Conservation (phyloP, 2,888 invertebrate species). For the Acanthosepion esculentum region DNA sequence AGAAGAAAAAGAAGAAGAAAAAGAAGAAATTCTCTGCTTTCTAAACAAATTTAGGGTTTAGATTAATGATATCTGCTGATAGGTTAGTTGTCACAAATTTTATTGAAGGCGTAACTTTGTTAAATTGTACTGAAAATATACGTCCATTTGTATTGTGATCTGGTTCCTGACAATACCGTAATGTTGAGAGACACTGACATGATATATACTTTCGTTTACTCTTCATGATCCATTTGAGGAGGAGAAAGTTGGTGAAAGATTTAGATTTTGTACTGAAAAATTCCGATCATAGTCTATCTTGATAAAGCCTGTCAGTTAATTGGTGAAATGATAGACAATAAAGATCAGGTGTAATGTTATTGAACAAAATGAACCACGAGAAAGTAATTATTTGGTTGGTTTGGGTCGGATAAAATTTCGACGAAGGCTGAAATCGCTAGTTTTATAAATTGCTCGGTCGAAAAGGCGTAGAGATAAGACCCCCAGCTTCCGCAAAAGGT, state of each 20-base stretch:
- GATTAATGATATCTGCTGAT: background rate
- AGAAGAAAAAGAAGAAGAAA: too few species aligned
- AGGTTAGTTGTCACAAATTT: background rate
- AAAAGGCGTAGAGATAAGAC: background rate
- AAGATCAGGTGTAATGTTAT: background rate
- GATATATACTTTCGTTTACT: background rate
- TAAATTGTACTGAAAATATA: background rate
- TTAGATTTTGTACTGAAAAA: background rate
- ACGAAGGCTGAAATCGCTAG: too few species aligned
- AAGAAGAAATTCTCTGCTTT: background rate
- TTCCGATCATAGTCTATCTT: background rate
- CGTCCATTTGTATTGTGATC: background rate
- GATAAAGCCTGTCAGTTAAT: background rate
- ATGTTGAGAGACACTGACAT: background rate
- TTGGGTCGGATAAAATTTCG: background rate
- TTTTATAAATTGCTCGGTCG: too few species aligned
- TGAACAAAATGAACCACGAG: background rate
- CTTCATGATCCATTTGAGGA: background rate
- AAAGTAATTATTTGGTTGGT: background rate
- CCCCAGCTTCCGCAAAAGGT: too few species aligned
- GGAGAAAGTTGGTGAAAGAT: background rate
- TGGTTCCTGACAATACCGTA: background rate
- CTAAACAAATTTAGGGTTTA: background rate
- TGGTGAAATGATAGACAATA: background rate
- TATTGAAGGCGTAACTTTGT: slow-evolving; percentile 15